Evolutionary conservation across 1,140 invertebrate genomes (phyloP).

Genomic region (Chlorops oryzae): DNA sequence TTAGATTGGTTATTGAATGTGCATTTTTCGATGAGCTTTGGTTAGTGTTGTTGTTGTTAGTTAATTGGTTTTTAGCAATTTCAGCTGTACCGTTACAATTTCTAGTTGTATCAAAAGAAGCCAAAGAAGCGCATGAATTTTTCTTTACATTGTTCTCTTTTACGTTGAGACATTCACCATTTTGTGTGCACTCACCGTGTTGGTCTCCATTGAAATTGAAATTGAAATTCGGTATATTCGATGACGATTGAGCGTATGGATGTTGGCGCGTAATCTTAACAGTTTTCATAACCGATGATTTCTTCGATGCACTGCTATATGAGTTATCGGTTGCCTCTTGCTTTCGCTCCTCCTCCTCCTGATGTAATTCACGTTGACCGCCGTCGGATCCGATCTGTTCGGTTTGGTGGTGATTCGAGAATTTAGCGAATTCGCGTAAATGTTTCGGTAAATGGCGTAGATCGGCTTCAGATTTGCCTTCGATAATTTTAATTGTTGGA

Average conservation of each 20-base stretch:
- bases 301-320: constrained; percentile 37
- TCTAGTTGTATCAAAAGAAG: too few species aligned
- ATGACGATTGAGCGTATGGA: constrained; percentile 31
- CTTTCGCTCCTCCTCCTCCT: constrained; percentile 33
- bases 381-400: constrained; percentile 26
- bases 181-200: constrained; percentile 16
- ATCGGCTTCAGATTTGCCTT: constrained; percentile 53
- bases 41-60: too few species aligned
- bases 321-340: constrained; percentile 48
- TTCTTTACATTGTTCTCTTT: too few species aligned
- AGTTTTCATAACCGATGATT: constrained; percentile 40
- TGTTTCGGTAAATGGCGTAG: constrained; percentile 63
- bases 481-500: constrained; percentile 48
- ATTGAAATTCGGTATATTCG: too few species aligned
- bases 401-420: constrained; percentile 25
- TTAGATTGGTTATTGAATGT: too few species aligned
- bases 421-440: constrained; percentile 63
- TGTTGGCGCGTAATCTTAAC: constrained; percentile 39
- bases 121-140: too few species aligned
- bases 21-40: too few species aligned
- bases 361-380: constrained; percentile 28
- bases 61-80: too few species aligned
- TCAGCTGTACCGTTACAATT: too few species aligned
- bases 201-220: constrained; percentile 1
- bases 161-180: too few species aligned